phyloP scores from a whole-genome alignment of 2,888 invertebrate genomes.

The Acanthosepion esculentum region DNA sequence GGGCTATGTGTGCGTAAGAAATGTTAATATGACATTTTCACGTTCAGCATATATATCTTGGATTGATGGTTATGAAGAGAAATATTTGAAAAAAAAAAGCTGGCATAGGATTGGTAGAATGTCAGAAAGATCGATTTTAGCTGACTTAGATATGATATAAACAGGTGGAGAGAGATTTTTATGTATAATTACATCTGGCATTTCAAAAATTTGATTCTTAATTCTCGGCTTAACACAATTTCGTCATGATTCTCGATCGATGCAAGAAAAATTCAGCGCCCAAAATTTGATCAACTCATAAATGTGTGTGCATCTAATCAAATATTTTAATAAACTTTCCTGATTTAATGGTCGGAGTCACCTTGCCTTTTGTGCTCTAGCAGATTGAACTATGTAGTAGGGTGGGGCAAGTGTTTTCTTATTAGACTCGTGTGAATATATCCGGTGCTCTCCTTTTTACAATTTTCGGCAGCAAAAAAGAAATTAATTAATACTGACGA shows the following conservation, averaged over 20 bases:
- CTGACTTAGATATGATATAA: background rate
- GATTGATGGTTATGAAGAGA: background rate
- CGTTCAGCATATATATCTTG: too few relatives aligned
- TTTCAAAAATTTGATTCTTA: background rate
- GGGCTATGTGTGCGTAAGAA: too few relatives aligned
- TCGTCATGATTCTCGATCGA: background rate
- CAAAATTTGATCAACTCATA: conserved; percentile 6
- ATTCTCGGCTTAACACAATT: background rate
- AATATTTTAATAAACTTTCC: background rate
- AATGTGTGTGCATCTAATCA: background rate
- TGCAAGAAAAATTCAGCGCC: background rate
- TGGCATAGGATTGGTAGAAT: background rate
- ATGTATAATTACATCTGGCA: background rate
- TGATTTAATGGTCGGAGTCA: background rate
- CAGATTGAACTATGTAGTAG: background rate
- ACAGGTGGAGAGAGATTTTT: background rate
- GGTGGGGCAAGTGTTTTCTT: background rate
- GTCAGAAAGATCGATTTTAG: background rate
- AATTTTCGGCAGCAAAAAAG: background rate
- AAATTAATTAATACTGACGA: too few relatives aligned
- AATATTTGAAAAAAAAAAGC: background rate
- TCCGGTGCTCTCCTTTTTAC: background rate
- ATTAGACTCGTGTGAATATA: background rate
- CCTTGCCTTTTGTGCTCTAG: background rate
- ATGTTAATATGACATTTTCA: too few relatives aligned